These are phyloP conservation scores for Amphiura filiformis DNA, from an alignment of 35 echinoderm and acorn worm species.

Conservation along the genomic window DNA sequence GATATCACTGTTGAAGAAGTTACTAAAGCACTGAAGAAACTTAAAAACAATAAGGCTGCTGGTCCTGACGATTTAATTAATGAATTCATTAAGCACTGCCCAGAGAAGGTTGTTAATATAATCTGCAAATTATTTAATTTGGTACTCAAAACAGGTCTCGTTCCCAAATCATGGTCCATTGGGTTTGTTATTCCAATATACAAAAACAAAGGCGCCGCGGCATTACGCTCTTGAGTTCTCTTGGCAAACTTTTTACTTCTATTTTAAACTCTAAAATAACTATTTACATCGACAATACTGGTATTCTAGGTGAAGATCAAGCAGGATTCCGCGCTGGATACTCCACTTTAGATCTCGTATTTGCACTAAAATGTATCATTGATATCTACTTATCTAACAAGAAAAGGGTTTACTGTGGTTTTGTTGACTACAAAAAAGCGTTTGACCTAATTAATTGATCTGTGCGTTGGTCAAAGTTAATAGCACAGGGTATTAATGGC, in stretches of 20 bases:
- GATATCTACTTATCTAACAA: conserved; percentile 34
- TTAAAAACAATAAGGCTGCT: neutral
- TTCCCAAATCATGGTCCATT: neutral
- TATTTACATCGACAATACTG: conserved; percentile 5
- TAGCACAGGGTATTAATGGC: conserved; percentile 43
- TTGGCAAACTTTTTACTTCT: conserved; percentile 31
- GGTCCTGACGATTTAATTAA: neutral
- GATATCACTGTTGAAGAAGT: neutral
- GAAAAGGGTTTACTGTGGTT: conserved; percentile 52
- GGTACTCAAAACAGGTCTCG: neutral
- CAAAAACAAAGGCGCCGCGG: neutral
- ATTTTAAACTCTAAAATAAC: conserved; percentile 33
- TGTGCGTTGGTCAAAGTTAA: conserved; percentile 46
- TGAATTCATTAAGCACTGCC: conserved; percentile 6
- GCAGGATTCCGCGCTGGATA: conserved; percentile 37
- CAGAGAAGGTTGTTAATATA: neutral
- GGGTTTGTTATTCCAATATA: neutral
- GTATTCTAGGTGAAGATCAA: conserved; percentile 29
- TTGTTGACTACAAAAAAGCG: conserved; percentile 64
- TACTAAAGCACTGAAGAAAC: neutral
- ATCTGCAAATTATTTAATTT: neutral
- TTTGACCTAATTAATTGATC: conserved; percentile 56
- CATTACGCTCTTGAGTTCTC: neutral
- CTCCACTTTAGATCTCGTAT: conserved; percentile 43
- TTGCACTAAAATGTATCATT: conserved; percentile 24